Evolutionary conservation across 2,113 vertebrate genomes (phyloP).

Genomic region (Megaceryle torquata): DNA sequence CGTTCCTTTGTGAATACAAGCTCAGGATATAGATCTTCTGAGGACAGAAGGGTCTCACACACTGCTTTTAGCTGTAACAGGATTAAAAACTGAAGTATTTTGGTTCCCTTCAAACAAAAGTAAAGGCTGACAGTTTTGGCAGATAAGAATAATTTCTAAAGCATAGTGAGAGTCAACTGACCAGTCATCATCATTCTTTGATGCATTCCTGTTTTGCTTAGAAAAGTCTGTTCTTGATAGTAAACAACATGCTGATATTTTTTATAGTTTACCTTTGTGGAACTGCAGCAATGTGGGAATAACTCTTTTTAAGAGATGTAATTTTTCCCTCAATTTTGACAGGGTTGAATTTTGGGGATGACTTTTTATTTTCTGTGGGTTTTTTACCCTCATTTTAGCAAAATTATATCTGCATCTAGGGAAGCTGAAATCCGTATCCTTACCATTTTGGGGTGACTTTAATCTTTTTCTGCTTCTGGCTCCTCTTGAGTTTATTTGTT

Average conservation of each 20-base stretch:
- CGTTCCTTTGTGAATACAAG: neutral
- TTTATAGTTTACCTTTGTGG: neutral
- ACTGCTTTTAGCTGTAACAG: neutral
- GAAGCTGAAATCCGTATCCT: neutral
- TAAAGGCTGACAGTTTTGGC: neutral
- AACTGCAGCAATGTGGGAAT: neutral
- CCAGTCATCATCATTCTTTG: neutral
- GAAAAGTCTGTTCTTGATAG: neutral
- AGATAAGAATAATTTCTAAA: neutral
- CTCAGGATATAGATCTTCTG: neutral
- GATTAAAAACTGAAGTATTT: neutral
- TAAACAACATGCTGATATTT: neutral
- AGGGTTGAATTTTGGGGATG: neutral
- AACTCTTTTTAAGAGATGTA: neutral
- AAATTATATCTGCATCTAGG: neutral
- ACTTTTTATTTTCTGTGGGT: neutral
- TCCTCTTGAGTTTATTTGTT: conserved; percentile 44
- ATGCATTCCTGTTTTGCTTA: neutral
- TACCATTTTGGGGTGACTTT: conserved; percentile 69
- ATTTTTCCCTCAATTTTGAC: neutral
- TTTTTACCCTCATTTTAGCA: neutral
- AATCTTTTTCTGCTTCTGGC: conserved; percentile 59
- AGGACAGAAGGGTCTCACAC: neutral
- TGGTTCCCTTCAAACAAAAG: neutral
- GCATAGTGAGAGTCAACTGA: neutral